phyloP scores from a whole-genome alignment of 2,797 vertebrate genomes.

The Gymnodraco acuticeps region DNA sequence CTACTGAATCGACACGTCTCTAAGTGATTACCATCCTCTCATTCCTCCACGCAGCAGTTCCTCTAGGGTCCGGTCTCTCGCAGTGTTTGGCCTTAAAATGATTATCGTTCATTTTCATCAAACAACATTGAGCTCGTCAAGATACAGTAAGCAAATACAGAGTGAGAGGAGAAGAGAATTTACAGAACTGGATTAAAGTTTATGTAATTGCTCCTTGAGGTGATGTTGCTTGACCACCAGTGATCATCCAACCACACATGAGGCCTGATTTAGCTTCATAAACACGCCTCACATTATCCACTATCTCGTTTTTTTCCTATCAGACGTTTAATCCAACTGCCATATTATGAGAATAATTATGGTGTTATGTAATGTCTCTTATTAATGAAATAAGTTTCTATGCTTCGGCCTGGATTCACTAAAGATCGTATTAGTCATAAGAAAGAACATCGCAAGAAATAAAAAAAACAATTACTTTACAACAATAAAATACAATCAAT shows the following conservation, averaged over 20 bases:
- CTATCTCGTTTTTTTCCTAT: neutral
- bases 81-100: conserved; percentile 35
- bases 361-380: neutral
- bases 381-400: neutral
- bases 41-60: conserved; percentile 41
- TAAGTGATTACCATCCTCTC: conserved; percentile 41
- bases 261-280: conserved; percentile 3
- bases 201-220: conserved; percentile 41
- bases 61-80: conserved; percentile 41
- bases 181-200: conserved; percentile 48
- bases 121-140: conserved; percentile 28
- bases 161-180: conserved; percentile 16
- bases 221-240: conserved; percentile 5
- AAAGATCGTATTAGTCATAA: neutral
- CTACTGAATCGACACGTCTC: conserved; percentile 42
- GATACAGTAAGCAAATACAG: conserved; percentile 28
- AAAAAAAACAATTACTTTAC: neutral
- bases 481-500: neutral
- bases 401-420: neutral
- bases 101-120: conserved; percentile 36
- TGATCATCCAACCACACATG: conserved; percentile 7
- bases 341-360: neutral
- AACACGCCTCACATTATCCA: neutral
- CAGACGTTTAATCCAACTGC: neutral
- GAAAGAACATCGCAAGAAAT: neutral